phyloP scores from a whole-genome alignment of 2,113 vertebrate genomes.

The Nothoprocta pentlandii region DNA sequence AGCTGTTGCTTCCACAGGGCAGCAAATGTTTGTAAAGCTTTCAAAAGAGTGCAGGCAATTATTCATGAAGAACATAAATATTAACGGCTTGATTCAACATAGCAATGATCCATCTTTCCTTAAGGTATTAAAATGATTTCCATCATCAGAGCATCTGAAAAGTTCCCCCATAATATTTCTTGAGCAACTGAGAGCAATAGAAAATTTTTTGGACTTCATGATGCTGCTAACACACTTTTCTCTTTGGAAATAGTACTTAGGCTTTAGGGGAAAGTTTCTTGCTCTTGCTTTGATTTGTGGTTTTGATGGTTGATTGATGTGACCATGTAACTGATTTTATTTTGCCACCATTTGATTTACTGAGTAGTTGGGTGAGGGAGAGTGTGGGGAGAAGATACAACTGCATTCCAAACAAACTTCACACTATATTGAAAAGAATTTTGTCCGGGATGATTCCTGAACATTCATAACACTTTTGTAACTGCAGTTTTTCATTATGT shows the following conservation, averaged over 20 bases:
- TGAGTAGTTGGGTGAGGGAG: background rate
- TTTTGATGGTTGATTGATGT: conserved; percentile 59
- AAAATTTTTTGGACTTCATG: conserved; percentile 4
- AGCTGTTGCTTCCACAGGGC: background rate
- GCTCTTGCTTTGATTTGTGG: conserved; percentile 40
- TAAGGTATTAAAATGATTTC: background rate
- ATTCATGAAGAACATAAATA: conserved; percentile 36
- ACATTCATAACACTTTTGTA: background rate
- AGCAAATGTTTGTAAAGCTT: conserved; percentile 28
- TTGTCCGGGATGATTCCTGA: background rate
- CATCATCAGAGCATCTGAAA: background rate
- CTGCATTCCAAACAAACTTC: conserved; percentile 7
- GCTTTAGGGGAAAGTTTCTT: background rate
- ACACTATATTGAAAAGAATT: background rate
- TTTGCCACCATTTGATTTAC: conserved; percentile 42
- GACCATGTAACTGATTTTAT: conserved; percentile 36
- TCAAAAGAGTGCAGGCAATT: background rate
- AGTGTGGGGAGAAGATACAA: background rate
- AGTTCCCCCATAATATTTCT: background rate
- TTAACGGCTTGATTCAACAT: background rate
- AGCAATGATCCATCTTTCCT: conserved; percentile 14
- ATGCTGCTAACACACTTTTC: background rate
- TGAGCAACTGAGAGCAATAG: background rate
- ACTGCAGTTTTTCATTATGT: background rate
- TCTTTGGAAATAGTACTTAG: conserved; percentile 3